A percentile compares a stretch with the other conserved stretches of the same genome.
phyloP scores from a whole-genome alignment of 2,888 invertebrate species.

The Fragum whitleyi region DNA sequence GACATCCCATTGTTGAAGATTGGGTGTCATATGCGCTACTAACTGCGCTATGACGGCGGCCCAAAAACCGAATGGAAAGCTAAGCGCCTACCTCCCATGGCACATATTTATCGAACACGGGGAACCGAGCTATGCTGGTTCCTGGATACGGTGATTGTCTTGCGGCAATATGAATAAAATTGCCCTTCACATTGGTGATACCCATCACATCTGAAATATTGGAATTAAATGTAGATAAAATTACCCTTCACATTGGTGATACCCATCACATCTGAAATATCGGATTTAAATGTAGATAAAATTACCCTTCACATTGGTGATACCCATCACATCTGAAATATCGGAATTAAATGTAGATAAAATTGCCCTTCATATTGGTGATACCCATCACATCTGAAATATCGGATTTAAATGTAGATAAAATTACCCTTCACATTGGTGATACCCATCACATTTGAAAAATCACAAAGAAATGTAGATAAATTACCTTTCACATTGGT shows the following conservation, averaged over 20 bases:
- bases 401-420: not conserved
- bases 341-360: not conserved
- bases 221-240: too few relatives aligned
- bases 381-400: too few relatives aligned
- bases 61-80: too few relatives aligned
- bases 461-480: too few relatives aligned
- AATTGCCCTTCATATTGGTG: too few relatives aligned
- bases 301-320: slow-evolving; percentile 67
- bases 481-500: too few relatives aligned
- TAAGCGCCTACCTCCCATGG: slow-evolving; percentile 84
- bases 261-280: too few relatives aligned
- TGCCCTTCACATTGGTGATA: not conserved
- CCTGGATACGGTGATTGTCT: slow-evolving; percentile 84
- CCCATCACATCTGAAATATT: not conserved
- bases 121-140: slow-evolving; percentile 83
- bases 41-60: too few relatives aligned
- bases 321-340: slow-evolving; percentile 68
- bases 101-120: slow-evolving; percentile 85
- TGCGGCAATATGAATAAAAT: slow-evolving; percentile 82
- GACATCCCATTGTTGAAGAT: too few relatives aligned
- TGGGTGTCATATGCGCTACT: too few relatives aligned
- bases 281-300: too few relatives aligned
- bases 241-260: too few relatives aligned
- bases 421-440: not conserved
- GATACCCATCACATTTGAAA: not conserved